Percentiles rank a stretch among this genome's conserved stretches.
Conservation (phyloP, 2,888 invertebrate species). For the Deilephila elpenor region DNA sequence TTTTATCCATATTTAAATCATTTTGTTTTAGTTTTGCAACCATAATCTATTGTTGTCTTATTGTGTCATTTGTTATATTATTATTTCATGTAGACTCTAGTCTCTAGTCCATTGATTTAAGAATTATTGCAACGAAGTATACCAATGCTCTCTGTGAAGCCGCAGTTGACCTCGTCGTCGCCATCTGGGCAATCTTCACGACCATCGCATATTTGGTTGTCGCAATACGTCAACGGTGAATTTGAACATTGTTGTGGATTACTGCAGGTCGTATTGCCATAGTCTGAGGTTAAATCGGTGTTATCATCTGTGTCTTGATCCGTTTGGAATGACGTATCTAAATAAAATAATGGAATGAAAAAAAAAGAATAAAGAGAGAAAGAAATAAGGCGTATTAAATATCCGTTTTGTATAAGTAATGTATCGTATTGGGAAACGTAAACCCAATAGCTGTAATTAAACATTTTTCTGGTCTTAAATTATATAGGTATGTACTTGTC, state of each 20-base stretch:
- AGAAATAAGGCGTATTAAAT: conserved; percentile 21
- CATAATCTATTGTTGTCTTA: not conserved
- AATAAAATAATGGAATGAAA: conserved; percentile 9
- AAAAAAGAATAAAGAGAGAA: conserved; percentile 29
- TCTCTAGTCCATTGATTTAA: not conserved
- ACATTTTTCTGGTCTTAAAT: too few relatives aligned
- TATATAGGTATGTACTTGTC: too few relatives aligned
- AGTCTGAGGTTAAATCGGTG: not conserved
- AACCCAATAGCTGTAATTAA: too few relatives aligned
- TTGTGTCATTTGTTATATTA: not conserved
- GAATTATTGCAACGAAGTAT: not conserved
- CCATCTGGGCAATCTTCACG: conserved; percentile 46
- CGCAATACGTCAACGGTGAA: conserved; percentile 43
- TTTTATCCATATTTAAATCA: not conserved
- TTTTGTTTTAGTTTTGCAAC: not conserved
- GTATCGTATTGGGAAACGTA: not conserved
- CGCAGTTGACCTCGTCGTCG: conserved; percentile 49
- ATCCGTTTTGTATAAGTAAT: not conserved
- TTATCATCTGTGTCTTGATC: conserved; percentile 18
- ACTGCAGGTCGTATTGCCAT: conserved; percentile 24
- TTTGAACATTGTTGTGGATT: conserved; percentile 41
- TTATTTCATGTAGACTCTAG: not conserved
- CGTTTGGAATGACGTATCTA: conserved; percentile 19
- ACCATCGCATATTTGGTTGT: conserved; percentile 46
- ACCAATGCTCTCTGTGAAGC: not conserved